phyloP scores from a whole-genome alignment of 2,797 vertebrate species.

The Notamacropus eugenii region DNA sequence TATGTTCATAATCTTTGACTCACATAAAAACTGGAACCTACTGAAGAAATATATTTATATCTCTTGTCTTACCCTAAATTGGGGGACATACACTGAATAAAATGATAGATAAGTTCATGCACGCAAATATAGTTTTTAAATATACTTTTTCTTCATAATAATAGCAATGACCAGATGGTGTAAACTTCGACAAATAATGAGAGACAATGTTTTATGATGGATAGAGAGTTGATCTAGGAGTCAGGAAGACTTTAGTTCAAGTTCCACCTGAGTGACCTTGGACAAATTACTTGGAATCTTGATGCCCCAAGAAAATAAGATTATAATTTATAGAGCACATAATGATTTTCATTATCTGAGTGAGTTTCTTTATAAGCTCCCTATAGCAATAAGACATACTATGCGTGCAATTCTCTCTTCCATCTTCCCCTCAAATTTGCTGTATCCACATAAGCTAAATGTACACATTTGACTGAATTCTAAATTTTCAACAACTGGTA shows the following conservation, averaged over 20 bases:
- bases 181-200: neutral
- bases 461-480: neutral
- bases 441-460: neutral
- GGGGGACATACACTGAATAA: neutral
- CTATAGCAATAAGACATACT: neutral
- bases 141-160: neutral
- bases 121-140: neutral
- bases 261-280: neutral
- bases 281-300: neutral
- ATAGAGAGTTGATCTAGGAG: neutral
- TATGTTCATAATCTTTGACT: neutral
- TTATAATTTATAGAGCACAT: neutral
- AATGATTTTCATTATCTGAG: neutral
- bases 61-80: too few species aligned
- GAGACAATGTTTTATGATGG: neutral
- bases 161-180: neutral
- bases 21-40: neutral
- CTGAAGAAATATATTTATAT: neutral
- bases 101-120: neutral
- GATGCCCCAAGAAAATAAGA: neutral
- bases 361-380: neutral
- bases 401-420: neutral
- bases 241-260: neutral
- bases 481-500: neutral
- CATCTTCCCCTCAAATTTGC: neutral